Base-by-base conservation (phyloP, 2,888 invertebrate species). In the Tenthredo amoena region DNA sequence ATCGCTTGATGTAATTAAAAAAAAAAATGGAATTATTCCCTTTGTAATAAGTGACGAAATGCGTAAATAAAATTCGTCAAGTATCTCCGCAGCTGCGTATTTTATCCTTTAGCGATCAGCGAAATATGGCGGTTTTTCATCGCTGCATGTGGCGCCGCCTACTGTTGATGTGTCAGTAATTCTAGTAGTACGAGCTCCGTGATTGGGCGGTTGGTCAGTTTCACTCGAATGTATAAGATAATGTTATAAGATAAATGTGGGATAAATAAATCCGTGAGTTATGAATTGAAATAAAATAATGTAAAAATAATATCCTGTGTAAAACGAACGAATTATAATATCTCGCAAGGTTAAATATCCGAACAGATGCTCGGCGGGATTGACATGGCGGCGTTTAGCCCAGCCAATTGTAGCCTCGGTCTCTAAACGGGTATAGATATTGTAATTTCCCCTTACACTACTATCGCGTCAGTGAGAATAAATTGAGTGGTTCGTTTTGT, bases 341-440 rank as follows among this genome's bases (percentile, higher is more conserved):
- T 15, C 21, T 5, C 43, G 47, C 26, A 12, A 71, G 47, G 21
- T 18, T 43, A 26, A 21, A 40, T 81, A 55, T 62, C 4, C 15
- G 79, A 86, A 84, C 87, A 88, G 87, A 89, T 88, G 88, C 93
- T 90, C 94, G 94, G 86, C 94, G 94, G 90, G 94, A 92, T 91
- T 94, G 94, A 92, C 95, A 96, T 96, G 96, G 96, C 96, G 96
- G 96, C 95, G 94, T 93, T 92, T 88, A 92, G 93, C 94, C 94
- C 94, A 94, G 95, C 96, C 96, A 97, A 97, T 97, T 94, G 95
- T 95, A 95, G 94, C 94, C 94, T 94, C 95, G 95, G 95, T 95
- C 95, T 94, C 93, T 94, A 85, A 85, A 55, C 86, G 85, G 95
- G 94, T 31, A 95, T 95, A 95, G 95, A 95, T 95, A 95, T 95